These are phyloP conservation scores for Drosophila lini DNA, from an alignment of 1,140 invertebrate species.

Conservation along the genomic window DNA sequence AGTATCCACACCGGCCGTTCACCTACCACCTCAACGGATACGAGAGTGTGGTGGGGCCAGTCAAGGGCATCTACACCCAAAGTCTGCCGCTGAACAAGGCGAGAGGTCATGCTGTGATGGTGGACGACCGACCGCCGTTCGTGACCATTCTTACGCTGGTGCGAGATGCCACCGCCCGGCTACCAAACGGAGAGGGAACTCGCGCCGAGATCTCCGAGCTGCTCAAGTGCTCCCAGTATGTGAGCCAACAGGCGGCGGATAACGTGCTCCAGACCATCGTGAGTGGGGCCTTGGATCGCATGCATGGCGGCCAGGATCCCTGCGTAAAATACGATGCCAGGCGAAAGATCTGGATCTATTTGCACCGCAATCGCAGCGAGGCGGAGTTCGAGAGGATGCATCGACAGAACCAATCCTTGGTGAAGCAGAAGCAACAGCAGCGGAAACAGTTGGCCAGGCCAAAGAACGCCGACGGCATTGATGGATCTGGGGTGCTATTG, in stretches of 20 bases:
- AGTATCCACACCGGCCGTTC: conserved; percentile 93
- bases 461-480: conserved; percentile 36
- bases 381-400: conserved; percentile 90
- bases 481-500: neutral
- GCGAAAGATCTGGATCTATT: conserved; percentile 95
- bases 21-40: conserved; percentile 94
- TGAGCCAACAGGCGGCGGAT: conserved; percentile 90
- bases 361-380: conserved; percentile 91
- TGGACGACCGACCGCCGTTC: conserved; percentile 93
- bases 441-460: conserved; percentile 59
- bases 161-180: conserved; percentile 94
- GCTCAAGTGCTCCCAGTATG: conserved; percentile 89
- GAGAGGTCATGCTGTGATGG: conserved; percentile 93
- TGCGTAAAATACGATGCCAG: conserved; percentile 96
- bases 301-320: conserved; percentile 95
- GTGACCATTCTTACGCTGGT: conserved; percentile 96
- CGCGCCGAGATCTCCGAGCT: conserved; percentile 90
- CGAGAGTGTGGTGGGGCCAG: conserved; percentile 94
- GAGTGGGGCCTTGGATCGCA: conserved; percentile 93
- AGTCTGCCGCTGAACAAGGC: conserved; percentile 86
- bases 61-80: conserved; percentile 93
- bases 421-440: conserved; percentile 78
- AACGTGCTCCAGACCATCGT: conserved; percentile 92
- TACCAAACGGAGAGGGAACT: conserved; percentile 97
- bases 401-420: conserved; percentile 73